Percentiles rank a stretch among this genome's conserved stretches.
Conservation (phyloP, 2,888 invertebrate genomes). For the Neria commutata region DNA sequence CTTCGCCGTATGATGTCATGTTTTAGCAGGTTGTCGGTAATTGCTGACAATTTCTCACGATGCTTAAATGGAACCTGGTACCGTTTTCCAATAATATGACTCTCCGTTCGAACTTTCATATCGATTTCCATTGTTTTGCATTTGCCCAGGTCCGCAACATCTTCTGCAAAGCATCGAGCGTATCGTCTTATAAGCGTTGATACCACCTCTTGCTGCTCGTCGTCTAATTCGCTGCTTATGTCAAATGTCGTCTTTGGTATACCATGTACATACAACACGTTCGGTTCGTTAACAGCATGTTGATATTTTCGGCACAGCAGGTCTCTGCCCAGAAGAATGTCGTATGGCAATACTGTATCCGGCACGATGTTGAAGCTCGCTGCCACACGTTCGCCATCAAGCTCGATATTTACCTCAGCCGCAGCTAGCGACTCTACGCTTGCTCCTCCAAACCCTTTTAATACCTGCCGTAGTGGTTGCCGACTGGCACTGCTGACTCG, state of each 20-base stretch:
- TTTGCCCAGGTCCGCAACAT: constrained; percentile 18
- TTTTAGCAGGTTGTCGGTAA: constrained; percentile 16
- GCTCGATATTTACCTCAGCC: constrained; percentile 9
- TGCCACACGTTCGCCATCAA: constrained; percentile 13
- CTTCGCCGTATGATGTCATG: constrained; percentile 24
- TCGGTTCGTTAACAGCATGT: constrained; percentile 19
- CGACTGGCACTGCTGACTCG: constrained; percentile 10
- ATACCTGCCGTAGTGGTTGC: not conserved
- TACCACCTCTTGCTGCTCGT: constrained; percentile 1
- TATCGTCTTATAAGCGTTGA: not conserved
- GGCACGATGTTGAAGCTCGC: constrained; percentile 18
- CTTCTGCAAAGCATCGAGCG: constrained; percentile 20
- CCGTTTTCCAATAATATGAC: constrained; percentile 27
- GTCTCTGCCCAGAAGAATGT: constrained; percentile 26
- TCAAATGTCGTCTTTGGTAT: not conserved
- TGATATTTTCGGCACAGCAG: constrained; percentile 18
- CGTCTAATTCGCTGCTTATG: not conserved
- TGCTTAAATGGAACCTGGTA: constrained; percentile 28
- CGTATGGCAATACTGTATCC: constrained; percentile 19
- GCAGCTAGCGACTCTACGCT: constrained; percentile 15
- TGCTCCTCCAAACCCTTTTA: constrained; percentile 28
- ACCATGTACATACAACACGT: constrained; percentile 22
- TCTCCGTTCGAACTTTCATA: constrained; percentile 18
- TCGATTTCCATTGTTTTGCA: constrained; percentile 27
- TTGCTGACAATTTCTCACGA: constrained; percentile 11